Percentiles rank a stretch among this genome's conserved stretches.
These are phyloP conservation scores for Spinus olivaceus DNA, from an alignment of 2,797 vertebrate genomes.

Conservation along the genomic window DNA sequence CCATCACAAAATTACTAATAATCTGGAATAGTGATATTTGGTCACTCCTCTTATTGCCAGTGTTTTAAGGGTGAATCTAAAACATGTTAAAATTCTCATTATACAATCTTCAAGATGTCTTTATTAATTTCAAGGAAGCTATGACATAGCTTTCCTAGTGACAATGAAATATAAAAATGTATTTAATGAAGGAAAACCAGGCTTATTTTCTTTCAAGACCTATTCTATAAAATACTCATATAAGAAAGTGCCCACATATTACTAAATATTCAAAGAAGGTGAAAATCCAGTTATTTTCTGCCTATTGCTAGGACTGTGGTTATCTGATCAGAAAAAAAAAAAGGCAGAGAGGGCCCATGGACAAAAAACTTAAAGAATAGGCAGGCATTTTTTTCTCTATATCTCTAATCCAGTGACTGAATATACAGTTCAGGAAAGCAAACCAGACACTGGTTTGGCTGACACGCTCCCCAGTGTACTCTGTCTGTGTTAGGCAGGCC, in stretches of 20 bases:
- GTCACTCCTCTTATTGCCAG: background rate
- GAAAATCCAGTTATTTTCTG: background rate
- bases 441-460: background rate
- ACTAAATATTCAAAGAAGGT: background rate
- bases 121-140: background rate
- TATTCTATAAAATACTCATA: background rate
- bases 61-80: background rate
- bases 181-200: background rate
- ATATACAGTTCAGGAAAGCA: background rate
- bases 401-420: background rate
- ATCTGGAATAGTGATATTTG: background rate
- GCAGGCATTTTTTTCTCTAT: background rate
- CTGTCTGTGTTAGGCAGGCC: background rate
- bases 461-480: accelerated
- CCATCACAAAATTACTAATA: background rate
- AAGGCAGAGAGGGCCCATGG: background rate
- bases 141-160: background rate
- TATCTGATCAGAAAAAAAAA: background rate
- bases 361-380: background rate
- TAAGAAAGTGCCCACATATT: background rate
- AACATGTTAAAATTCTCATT: background rate
- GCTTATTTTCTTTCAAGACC: background rate
- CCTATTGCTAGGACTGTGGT: background rate
- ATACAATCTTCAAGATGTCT: background rate
- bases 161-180: background rate